Evolutionary conservation across 1,140 invertebrate species (phyloP), one percentile per base, ranked within the genome.

Genomic region (Cherax quadricarinatus): DNA sequence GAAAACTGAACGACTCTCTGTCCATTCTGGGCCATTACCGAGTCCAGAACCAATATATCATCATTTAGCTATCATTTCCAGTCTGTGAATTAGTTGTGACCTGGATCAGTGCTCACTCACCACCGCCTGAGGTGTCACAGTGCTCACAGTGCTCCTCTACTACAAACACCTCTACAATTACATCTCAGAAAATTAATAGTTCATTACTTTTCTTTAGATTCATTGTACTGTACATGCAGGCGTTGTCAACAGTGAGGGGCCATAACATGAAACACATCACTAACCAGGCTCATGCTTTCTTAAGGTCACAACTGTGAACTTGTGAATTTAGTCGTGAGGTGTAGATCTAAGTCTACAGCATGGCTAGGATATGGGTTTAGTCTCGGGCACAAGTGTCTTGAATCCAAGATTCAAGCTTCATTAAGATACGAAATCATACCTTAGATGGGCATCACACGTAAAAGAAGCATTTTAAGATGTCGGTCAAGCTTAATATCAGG

Each of bases 81-180:
- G 30, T 41, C 30, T 41, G 30, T 41, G 30, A 41, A 41, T 41
- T 41, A 41, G 30, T 41, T 41, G 30, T 41, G 30, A 41, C 30
- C 30, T 41, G 30, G 30, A 41, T 41, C 30, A 41, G 30, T 41
- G 81, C 88, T 90, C 82, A 84, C 70, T 87, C 51, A 78, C 88
- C 88, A 60, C 79, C 66, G 7, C 7, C 24, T 75, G 30, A n/a
- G 5, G 24, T 9, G 70, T 70, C 18, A 70, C 14, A 18, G 21
- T 75, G 12, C 70, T 75, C n/a, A 75, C 70, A 75, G n/a, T 30
- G 6, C 9, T 7, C 7, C 70, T 75, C 70, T 70, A 75, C 70
- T 75, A 75, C 70, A n/a, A 75, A 75, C 70, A 75, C 70, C 70
- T 75, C 70, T 24, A 75, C 70, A 75, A 21, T 75, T 75, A 75